Conservation (phyloP, 2,888 invertebrate genomes). For the Parthenolecanium corni region DNA sequence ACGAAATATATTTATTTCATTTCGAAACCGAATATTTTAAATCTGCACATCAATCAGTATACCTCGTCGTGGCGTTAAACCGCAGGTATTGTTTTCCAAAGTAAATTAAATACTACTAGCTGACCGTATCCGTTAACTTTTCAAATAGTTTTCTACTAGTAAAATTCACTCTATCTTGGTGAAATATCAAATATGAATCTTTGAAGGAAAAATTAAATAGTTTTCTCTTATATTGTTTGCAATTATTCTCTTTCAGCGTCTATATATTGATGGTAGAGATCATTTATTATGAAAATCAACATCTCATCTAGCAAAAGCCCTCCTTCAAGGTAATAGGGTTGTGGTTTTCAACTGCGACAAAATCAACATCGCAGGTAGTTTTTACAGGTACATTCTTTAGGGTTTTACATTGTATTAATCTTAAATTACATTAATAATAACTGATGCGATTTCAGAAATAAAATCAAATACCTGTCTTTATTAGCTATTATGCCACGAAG, state of each 20-base stretch:
- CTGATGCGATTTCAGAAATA: slow-evolving; percentile 63
- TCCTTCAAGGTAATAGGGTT: slow-evolving; percentile 89
- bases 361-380: slow-evolving; percentile 43
- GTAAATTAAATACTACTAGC: not conserved
- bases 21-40: too few species aligned
- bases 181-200: too few species aligned
- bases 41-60: too few species aligned
- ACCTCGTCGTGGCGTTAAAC: slow-evolving; percentile 16
- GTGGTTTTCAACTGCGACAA: slow-evolving; percentile 92
- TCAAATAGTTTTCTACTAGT: too few species aligned
- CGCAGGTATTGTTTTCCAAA: slow-evolving; percentile 16
- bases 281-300: slow-evolving; percentile 95
- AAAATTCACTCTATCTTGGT: too few species aligned
- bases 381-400: slow-evolving; percentile 34
- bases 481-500: too few species aligned
- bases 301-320: slow-evolving; percentile 87
- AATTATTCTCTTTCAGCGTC: slow-evolving; percentile 66
- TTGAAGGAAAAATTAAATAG: too few species aligned
- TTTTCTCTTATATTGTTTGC: too few species aligned
- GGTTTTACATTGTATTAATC: too few species aligned
- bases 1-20: too few species aligned
- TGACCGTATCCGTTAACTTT: slow-evolving; percentile 11
- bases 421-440: too few species aligned
- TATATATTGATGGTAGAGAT: slow-evolving; percentile 96
- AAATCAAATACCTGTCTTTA: slow-evolving; percentile 93